Evolutionary conservation across 2,888 invertebrate species (phyloP).

Genomic region (Priocnemis perturbator): DNA sequence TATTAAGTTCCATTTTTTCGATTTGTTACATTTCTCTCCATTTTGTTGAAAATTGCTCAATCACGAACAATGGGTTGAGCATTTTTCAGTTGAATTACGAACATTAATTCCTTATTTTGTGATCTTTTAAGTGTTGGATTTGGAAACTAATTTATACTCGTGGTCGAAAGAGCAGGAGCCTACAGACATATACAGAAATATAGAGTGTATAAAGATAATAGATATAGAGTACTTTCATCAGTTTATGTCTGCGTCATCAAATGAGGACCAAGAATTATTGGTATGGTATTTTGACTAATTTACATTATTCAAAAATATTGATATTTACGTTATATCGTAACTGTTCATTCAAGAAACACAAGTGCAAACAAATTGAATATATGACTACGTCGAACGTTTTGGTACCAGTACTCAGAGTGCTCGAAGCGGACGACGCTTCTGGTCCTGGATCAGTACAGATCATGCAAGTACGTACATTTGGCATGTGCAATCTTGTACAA

Average conservation of each 20-base stretch:
- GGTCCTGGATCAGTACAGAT: conserved; percentile 67
- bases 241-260: conserved; percentile 75
- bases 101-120: background rate
- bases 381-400: too few species aligned
- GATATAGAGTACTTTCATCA: conserved; percentile 84
- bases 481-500: background rate
- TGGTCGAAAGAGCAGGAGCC: conserved; percentile 80
- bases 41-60: background rate
- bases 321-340: background rate
- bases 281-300: conserved; percentile 22
- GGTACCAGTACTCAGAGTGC: conserved; percentile 50
- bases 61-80: background rate
- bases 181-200: conserved; percentile 80
- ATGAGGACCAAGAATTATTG: background rate
- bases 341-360: conserved; percentile 21
- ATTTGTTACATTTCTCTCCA: too few species aligned
- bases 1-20: conserved; percentile 2
- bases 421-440: conserved; percentile 29
- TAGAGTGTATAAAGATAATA: conserved; percentile 79
- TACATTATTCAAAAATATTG: background rate
- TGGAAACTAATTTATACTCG: conserved; percentile 67
- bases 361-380: background rate
- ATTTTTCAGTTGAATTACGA: too few species aligned
- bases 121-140: conserved; percentile 44
- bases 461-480: conserved; percentile 57